Conservation (phyloP, 2,888 invertebrate genomes). For the Rhimphoctona megacephalus region DNA sequence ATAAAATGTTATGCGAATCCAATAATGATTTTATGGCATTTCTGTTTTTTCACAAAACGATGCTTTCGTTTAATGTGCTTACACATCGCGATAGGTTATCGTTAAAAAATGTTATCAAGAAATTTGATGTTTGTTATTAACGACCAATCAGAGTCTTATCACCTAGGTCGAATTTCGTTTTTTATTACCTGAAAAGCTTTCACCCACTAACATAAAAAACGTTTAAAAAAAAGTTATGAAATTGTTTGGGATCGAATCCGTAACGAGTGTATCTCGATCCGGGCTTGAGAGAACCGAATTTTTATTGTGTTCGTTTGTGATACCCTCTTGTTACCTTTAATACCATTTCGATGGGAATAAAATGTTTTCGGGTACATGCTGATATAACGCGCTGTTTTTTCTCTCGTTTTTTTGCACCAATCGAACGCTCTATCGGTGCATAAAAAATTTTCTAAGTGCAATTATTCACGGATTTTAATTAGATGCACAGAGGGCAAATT, state of each 20-base stretch:
- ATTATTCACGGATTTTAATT: constrained; percentile 7
- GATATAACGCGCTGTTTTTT: background rate
- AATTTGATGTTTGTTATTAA: background rate
- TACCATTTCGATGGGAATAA: constrained; percentile 3
- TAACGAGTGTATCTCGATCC: background rate
- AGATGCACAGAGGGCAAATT: background rate
- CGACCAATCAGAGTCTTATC: background rate
- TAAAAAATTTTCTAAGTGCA: background rate
- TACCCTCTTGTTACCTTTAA: background rate
- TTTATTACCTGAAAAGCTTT: background rate
- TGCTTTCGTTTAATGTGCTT: background rate
- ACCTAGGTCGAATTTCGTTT: background rate
- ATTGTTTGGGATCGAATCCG: background rate
- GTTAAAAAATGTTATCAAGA: background rate
- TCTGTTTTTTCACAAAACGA: background rate
- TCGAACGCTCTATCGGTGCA: background rate
- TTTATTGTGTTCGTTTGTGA: constrained; percentile 1
- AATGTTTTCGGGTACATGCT: background rate
- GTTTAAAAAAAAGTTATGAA: background rate
- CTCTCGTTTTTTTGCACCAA: background rate
- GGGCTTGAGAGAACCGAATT: background rate
- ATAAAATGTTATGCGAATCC: background rate
- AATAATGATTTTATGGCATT: background rate
- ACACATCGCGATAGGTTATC: background rate
- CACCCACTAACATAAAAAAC: background rate